Evolutionary conservation across 2,113 vertebrate genomes (phyloP), one percentile per base, ranked within the genome.

Genomic region (Tenrec ecaudatus): DNA sequence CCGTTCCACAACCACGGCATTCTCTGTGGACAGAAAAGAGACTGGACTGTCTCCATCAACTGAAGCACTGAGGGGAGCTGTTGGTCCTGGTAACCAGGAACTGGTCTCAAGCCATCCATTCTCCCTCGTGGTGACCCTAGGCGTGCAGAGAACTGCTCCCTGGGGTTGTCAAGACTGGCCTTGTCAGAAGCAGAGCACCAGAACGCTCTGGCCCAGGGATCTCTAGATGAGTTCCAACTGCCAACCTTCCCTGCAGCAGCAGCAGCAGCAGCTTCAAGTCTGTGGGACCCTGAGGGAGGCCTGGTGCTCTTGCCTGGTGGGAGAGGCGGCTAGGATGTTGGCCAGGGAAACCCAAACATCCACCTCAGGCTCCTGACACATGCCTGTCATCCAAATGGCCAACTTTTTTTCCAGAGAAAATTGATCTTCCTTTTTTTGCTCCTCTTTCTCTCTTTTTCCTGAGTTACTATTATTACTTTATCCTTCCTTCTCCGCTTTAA

Each of bases 391-490:
- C n/a, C 58, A 29, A 0, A 6, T 47, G 4, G 33, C 62, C 66
- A 33, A 31, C 16, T 88, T 88, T 86, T 88, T 91, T 92, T 71
- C 25, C 23, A 95, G 78, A 91, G 14, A 60, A 77, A 47, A 76
- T 27, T 17, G 94, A 27, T 82, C n/a, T 27, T 62, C 22, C 60
- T 23, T 62, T 94, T 85, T 78, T 62, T 93, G 75, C 88, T 77
- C 88, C n/a, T 86, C 64, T 93, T 85, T 82, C 75, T 92, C 82
- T 92, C 33, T 84, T 58, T 80, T 88, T 82, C 38, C 8, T 40
- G 36, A 53, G 47, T 53, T 53, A 53, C 11, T 53, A 14, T 53
- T 53, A 5, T 53, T 53, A 10, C 12, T 85, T 86, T 62, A 19
- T 33, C 62, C 66, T 60, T 14, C 15, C 16, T 23, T 31, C 11